Evolutionary conservation across 2,888 invertebrate species (phyloP).

Genomic region (Cylloceria caligata): DNA sequence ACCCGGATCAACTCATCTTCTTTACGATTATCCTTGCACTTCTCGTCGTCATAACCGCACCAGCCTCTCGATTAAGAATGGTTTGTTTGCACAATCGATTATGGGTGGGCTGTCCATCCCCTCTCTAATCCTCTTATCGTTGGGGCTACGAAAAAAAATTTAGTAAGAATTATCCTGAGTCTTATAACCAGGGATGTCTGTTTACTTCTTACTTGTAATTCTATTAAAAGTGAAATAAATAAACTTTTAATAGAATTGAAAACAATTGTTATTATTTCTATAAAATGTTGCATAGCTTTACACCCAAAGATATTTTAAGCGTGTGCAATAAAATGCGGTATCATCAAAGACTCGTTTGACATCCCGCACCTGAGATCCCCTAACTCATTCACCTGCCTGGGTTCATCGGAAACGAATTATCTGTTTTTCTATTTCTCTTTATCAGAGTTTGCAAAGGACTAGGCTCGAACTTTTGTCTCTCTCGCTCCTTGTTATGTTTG

Average conservation of each 20-base stretch:
- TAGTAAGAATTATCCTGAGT: constrained; percentile 25
- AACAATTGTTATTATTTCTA: neutral
- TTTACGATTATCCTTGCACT: constrained; percentile 75
- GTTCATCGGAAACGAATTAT: constrained; percentile 25
- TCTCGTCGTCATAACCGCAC: constrained; percentile 61
- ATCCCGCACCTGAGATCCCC: constrained; percentile 23
- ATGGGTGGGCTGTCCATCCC: constrained; percentile 33
- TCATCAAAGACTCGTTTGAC: constrained; percentile 35
- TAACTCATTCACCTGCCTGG: constrained; percentile 45
- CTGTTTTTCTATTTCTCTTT: neutral
- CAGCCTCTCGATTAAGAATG: constrained; percentile 33
- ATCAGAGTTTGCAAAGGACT: constrained; percentile 72
- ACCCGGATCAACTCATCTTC: constrained; percentile 79
- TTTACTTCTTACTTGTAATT: neutral
- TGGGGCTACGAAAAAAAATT: constrained; percentile 32
- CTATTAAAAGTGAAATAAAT: neutral
- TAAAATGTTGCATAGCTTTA: neutral
- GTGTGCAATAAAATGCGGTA: constrained; percentile 9
- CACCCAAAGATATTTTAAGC: neutral
- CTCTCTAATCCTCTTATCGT: constrained; percentile 9
- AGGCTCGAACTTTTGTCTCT: constrained; percentile 66
- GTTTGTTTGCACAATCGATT: constrained; percentile 73
- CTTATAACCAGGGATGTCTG: neutral
- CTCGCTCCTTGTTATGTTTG: constrained; percentile 57
- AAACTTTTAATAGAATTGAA: neutral